Base-by-base conservation (phyloP, 53 echinoderm and acorn worm species). In the Arbacia lixula region DNA sequence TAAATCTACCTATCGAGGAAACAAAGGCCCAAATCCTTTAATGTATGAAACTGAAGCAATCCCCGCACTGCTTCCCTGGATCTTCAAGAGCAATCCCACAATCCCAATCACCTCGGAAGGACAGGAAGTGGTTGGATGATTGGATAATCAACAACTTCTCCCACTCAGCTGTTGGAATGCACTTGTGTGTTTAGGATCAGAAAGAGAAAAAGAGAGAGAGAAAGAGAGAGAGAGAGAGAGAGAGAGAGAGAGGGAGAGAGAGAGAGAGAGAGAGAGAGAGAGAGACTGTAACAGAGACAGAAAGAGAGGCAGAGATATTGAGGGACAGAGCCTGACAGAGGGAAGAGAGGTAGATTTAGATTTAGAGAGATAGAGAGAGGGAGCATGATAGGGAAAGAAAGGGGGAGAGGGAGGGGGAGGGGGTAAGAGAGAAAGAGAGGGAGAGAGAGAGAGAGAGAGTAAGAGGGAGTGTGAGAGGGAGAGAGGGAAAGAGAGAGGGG, bases 61-160 rank as follows among this genome's bases (percentile, higher is more conserved):
- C n/a, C n/a, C n/a, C n/a, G n/a, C n/a, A n/a, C n/a, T n/a, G n/a
- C n/a, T n/a, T n/a, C n/a, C n/a, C n/a, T n/a, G n/a, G n/a, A n/a
- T n/a, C n/a, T n/a, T n/a, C n/a, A n/a, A n/a, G n/a, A n/a, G n/a
- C n/a, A n/a, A n/a, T n/a, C n/a, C n/a, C n/a, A n/a, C n/a, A n/a
- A n/a, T n/a, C n/a, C n/a, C n/a, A n/a, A n/a, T n/a, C n/a, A n/a
- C n/a, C n/a, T n/a, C 36, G 19, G 14, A 69, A 8, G 69, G 43
- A 69, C 29, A 69, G 69, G 69, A 69, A 42, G 69, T 42, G 69
- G 69, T 26, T 17, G 40, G 43, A 43, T 69, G 69, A 69, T 69
- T 22, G 69, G 69, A 69, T 69, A 69, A 69, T 69, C 43, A 42
- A 69, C 14, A 29, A 69, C 69, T 69, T 69, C 46, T 43, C 43